These are phyloP conservation scores for Anolis apletophallus DNA, from an alignment of 2,797 vertebrate species.

Conservation along the genomic window DNA sequence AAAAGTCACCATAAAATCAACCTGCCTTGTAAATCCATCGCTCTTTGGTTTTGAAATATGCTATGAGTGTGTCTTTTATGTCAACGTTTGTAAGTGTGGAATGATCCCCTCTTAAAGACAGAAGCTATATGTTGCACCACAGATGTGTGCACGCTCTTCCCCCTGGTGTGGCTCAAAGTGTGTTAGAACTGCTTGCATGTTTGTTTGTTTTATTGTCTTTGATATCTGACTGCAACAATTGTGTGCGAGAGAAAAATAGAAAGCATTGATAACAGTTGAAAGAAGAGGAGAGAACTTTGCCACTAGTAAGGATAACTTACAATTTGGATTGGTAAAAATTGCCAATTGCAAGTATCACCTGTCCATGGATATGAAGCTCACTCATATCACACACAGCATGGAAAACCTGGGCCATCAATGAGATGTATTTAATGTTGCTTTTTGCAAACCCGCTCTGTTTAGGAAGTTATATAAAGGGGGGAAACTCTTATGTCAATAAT, in stretches of 20 bases:
- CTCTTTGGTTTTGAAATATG: constrained; percentile 83
- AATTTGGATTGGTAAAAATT: constrained; percentile 34
- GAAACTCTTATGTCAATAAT: constrained; percentile 66
- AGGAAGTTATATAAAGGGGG: constrained; percentile 55
- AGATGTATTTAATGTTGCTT: constrained; percentile 46
- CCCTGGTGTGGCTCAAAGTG: constrained; percentile 56
- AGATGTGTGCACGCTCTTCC: constrained; percentile 35
- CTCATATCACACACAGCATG: constrained; percentile 19
- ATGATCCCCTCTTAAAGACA: constrained; percentile 69
- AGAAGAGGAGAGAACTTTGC: constrained; percentile 40
- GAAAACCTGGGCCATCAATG: constrained; percentile 27
- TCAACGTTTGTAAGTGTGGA: constrained; percentile 67
- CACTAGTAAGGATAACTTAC: constrained; percentile 50
- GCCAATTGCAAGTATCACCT: constrained; percentile 51
- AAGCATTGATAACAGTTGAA: constrained; percentile 29
- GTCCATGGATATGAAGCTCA: constrained; percentile 67
- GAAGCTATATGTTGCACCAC: constrained; percentile 57
- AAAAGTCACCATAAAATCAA: constrained; percentile 85
- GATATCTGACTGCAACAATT: not conserved
- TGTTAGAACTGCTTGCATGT: constrained; percentile 24
- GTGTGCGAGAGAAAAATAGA: not conserved
- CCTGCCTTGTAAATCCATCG: constrained; percentile 84
- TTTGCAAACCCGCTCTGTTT: constrained; percentile 58
- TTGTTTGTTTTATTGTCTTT: constrained; percentile 21
- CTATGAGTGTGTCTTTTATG: constrained; percentile 79